These are phyloP conservation scores for Aethina tumida DNA, from an alignment of 1,140 invertebrate species.

Conservation along the genomic window DNA sequence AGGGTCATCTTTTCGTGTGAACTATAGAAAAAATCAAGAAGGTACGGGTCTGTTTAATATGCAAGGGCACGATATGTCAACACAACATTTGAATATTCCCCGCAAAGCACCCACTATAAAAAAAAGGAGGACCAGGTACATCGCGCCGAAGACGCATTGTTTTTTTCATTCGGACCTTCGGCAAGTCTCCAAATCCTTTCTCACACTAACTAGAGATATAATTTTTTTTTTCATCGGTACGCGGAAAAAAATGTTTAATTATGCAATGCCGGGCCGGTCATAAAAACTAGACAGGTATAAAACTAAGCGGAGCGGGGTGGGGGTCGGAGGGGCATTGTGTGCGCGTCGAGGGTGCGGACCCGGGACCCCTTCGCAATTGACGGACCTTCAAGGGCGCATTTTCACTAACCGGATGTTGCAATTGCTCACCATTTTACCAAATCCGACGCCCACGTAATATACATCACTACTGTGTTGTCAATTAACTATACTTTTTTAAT, in stretches of 20 bases:
- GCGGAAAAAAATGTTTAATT: conserved; percentile 26
- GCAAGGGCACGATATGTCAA: conserved; percentile 31
- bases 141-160: conserved; percentile 16
- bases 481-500: too few species aligned
- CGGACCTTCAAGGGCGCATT: neutral
- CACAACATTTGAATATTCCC: conserved; percentile 27
- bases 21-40: conserved; percentile 24
- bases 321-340: neutral
- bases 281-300: conserved; percentile 23
- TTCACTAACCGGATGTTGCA: neutral
- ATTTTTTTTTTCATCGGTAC: conserved; percentile 16
- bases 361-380: neutral
- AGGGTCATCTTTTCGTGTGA: conserved; percentile 21
- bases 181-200: conserved; percentile 24
- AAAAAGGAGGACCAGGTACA: conserved; percentile 31
- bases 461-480: too few species aligned
- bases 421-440: too few species aligned
- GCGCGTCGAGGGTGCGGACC: neutral
- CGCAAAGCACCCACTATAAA: conserved; percentile 28
- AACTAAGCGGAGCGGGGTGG: too few species aligned
- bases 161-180: conserved; percentile 22
- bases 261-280: conserved; percentile 17
- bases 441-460: too few species aligned
- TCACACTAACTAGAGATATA: conserved; percentile 22
- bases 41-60: conserved; percentile 28